These are phyloP conservation scores for Tapirus terrestris DNA, from an alignment of 2,113 vertebrate species.

Conservation along the genomic window DNA sequence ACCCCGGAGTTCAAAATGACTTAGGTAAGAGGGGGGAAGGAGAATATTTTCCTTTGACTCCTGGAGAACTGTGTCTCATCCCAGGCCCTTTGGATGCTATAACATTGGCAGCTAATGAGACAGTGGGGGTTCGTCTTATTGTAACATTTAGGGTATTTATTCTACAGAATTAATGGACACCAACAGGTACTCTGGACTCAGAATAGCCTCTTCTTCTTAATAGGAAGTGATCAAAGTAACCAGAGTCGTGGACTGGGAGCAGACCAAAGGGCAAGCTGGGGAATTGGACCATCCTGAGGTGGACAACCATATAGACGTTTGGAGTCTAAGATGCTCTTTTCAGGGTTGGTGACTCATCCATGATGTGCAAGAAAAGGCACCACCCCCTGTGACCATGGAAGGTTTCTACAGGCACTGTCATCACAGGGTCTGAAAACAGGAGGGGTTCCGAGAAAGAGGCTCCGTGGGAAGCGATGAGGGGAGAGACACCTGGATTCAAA, in stretches of 20 bases:
- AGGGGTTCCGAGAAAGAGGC: neutral
- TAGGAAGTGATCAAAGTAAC: neutral
- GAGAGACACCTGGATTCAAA: neutral
- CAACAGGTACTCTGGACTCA: neutral
- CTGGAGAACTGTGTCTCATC: neutral
- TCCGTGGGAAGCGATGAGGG: neutral
- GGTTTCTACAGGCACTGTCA: accelerated
- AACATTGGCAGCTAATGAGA: neutral
- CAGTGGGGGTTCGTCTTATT: too few species aligned
- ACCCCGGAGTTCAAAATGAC: neutral
- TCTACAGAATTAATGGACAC: neutral
- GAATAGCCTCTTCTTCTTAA: neutral
- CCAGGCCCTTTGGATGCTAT: neutral
- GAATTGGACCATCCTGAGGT: neutral
- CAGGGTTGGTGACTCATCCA: neutral
- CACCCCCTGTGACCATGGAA: neutral
- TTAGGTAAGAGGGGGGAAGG: neutral
- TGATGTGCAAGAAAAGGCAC: neutral
- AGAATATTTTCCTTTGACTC: neutral
- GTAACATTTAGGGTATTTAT: neutral
- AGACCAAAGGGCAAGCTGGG: neutral
- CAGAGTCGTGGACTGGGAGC: neutral
- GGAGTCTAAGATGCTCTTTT: neutral
- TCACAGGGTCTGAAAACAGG: neutral
- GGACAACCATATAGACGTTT: accelerated